These are phyloP conservation scores for Cliona cf. orientalis DNA, from an alignment of 37 sponge, comb jelly and placozoan species.

Conservation along the genomic window DNA sequence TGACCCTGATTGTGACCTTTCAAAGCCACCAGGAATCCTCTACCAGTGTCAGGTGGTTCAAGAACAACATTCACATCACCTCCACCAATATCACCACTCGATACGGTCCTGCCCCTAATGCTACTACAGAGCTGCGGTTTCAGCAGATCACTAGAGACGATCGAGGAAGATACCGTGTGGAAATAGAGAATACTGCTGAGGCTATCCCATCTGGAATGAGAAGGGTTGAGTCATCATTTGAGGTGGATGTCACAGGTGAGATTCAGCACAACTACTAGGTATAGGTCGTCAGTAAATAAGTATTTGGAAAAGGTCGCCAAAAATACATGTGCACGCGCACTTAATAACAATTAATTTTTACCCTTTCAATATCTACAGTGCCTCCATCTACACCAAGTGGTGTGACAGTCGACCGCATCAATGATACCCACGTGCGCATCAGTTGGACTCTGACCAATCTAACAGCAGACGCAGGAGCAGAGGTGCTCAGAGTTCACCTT, in stretches of 20 bases:
- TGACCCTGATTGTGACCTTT: neutral
- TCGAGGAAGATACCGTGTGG: neutral
- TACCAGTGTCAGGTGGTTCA: neutral
- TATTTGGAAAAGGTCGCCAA: no score
- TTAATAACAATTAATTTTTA: no score
- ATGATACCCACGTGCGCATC: neutral
- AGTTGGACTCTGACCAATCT: slow-evolving; percentile 10
- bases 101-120: neutral
- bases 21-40: neutral
- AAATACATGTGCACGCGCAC: no score
- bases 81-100: neutral
- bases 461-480: neutral
- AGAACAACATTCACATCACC: neutral
- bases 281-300: neutral
- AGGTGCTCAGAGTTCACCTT: neutral
- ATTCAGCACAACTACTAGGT: neutral
- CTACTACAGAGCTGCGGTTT: neutral
- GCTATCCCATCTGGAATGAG: neutral
- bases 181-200: neutral
- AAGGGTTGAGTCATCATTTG: neutral
- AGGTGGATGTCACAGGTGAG: neutral
- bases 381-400: neutral
- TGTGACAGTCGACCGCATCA: neutral
- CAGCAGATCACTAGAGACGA: neutral
- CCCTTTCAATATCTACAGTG: neutral